Conservation (phyloP, 1,140 invertebrate species). For the Megalonaias nervosa region DNA sequence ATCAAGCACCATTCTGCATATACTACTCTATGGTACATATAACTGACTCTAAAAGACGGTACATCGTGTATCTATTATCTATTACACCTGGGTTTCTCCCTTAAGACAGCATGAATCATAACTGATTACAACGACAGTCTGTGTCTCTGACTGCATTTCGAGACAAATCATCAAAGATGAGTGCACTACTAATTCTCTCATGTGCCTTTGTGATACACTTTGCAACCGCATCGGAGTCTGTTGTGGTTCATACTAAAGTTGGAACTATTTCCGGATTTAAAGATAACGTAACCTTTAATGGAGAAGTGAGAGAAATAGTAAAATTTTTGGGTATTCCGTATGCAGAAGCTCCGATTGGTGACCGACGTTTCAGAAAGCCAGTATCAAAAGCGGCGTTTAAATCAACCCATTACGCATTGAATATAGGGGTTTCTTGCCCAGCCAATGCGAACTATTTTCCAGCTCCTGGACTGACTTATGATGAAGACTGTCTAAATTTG, state of each 20-base stretch:
- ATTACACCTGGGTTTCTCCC: too few species aligned
- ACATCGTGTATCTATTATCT: too few species aligned
- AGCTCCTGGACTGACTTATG: background rate
- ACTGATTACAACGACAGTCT: too few species aligned
- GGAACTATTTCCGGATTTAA: slow-evolving; percentile 15
- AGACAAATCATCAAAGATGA: too few species aligned
- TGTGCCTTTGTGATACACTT: too few species aligned
- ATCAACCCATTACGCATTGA: slow-evolving; percentile 80
- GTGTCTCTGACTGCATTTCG: too few species aligned
- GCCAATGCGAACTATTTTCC: slow-evolving; percentile 7
- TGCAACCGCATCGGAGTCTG: too few species aligned
- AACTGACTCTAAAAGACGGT: too few species aligned
- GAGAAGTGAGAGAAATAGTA: slow-evolving; percentile 2
- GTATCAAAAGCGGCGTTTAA: slow-evolving; percentile 88
- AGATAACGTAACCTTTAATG: background rate
- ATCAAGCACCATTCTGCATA: too few species aligned
- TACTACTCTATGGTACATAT: too few species aligned
- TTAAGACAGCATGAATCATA: too few species aligned
- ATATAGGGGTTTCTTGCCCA: slow-evolving; percentile 75
- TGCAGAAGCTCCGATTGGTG: slow-evolving; percentile 90
- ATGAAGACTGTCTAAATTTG: slow-evolving; percentile 94
- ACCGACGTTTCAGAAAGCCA: slow-evolving; percentile 82
- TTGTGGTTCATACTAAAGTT: background rate
- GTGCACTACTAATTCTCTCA: too few species aligned
- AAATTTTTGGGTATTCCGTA: slow-evolving; percentile 91